These are phyloP conservation scores for Drosophila formosana DNA, from an alignment of 2,888 invertebrate genomes.

Conservation along the genomic window DNA sequence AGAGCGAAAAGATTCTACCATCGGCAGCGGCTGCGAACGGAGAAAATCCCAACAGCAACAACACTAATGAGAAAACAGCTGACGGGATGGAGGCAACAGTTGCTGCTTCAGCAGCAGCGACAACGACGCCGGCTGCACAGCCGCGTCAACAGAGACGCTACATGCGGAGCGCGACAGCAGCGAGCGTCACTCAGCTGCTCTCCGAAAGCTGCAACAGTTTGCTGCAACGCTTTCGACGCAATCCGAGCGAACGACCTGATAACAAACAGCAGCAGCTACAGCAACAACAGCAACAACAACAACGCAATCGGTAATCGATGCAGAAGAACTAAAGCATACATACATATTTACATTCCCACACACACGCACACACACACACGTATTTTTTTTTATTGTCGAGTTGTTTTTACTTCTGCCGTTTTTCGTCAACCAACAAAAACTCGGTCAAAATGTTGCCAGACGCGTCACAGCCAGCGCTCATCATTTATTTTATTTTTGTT, in stretches of 20 bases:
- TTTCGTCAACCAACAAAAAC: conserved; percentile 61
- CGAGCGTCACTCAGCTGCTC: conserved; percentile 93
- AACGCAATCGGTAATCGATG: conserved; percentile 81
- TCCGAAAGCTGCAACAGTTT: conserved; percentile 95
- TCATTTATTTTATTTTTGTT: conserved; percentile 63
- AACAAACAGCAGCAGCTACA: conserved; percentile 78
- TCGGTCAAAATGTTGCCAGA: conserved; percentile 74
- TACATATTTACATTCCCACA: conserved; percentile 49
- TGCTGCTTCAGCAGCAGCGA: conserved; percentile 27
- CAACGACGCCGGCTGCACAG: conserved; percentile 42
- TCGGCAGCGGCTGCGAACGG: conserved; percentile 45
- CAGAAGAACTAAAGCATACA: conserved; percentile 68
- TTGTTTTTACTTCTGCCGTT: conserved; percentile 35
- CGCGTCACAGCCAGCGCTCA: conserved; percentile 49
- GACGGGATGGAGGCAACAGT: conserved; percentile 46
- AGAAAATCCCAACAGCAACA: conserved; percentile 47
- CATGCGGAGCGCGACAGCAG: conserved; percentile 90
- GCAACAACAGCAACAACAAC: conserved; percentile 51
- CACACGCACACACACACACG: conserved; percentile 35
- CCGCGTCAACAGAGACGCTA: conserved; percentile 89
- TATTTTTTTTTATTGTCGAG: conserved; percentile 20
- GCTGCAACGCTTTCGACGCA: conserved; percentile 92
- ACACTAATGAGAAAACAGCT: conserved; percentile 61
- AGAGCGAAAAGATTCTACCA: conserved; percentile 81
- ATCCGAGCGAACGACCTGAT: conserved; percentile 90